Percentiles rank a stretch among this genome's conserved stretches.
phyloP scores from a whole-genome alignment of 2,113 vertebrate species.

The Embiotoca jacksoni region DNA sequence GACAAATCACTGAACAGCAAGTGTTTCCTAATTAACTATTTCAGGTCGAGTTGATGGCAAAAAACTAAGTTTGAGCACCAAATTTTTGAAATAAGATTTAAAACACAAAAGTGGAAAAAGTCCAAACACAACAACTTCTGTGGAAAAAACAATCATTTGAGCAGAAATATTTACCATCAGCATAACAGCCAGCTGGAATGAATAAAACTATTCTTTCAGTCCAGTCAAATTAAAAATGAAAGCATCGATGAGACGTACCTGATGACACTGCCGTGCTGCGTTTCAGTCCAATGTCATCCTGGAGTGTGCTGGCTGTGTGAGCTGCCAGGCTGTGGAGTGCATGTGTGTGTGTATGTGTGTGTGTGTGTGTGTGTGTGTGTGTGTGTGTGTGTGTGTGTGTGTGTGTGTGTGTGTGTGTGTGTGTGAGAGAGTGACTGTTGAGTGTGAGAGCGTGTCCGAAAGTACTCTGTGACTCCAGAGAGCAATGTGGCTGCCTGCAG shows the following conservation, averaged over 20 bases:
- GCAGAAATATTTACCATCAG: not conserved
- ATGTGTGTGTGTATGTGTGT: constrained; percentile 45
- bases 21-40: too few relatives aligned
- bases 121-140: not conserved
- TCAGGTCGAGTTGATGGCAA: too few relatives aligned
- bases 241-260: constrained; percentile 66
- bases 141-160: not conserved
- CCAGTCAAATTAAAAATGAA: not conserved
- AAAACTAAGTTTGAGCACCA: too few relatives aligned
- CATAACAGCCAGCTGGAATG: not conserved
- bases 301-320: constrained; percentile 55
- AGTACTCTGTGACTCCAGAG: constrained; percentile 76
- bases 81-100: too few relatives aligned
- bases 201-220: not conserved
- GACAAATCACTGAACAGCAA: not conserved
- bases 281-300: constrained; percentile 82
- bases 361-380: constrained; percentile 37
- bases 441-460: constrained; percentile 73
- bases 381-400: constrained; percentile 57
- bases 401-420: constrained; percentile 53
- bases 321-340: constrained; percentile 54
- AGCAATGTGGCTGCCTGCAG: constrained; percentile 78
- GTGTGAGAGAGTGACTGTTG: constrained; percentile 47
- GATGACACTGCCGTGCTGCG: constrained; percentile 54
- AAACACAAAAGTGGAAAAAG: not conserved